Conservation (phyloP, 2,113 vertebrate species). For the Aegypius monachus region DNA sequence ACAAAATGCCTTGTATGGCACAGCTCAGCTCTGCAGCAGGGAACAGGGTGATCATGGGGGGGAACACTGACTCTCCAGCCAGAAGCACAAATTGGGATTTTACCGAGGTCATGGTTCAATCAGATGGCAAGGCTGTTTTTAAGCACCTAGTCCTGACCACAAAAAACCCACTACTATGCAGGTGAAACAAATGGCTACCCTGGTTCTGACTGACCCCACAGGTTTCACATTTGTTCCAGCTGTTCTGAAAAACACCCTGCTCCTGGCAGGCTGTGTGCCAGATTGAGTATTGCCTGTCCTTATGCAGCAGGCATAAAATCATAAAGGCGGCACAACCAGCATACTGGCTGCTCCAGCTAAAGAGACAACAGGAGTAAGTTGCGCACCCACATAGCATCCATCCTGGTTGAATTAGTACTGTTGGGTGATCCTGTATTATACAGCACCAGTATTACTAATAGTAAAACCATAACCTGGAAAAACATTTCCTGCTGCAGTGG, state of each 20-base stretch:
- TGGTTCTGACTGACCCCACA: not conserved
- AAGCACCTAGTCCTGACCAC: not conserved
- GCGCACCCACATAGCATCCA: not conserved
- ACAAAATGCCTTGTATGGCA: not conserved
- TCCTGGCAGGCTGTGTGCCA: not conserved
- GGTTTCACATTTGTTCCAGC: not conserved
- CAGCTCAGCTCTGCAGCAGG: not conserved
- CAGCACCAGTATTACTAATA: not conserved
- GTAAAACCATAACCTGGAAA: not conserved
- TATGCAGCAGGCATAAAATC: not conserved
- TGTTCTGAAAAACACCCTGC: not conserved
- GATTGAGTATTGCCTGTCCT: not conserved
- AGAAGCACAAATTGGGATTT: not conserved
- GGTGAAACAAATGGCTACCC: not conserved
- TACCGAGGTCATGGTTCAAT: not conserved
- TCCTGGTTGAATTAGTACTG: not conserved
- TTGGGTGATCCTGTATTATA: not conserved
- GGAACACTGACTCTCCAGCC: rapidly evolving
- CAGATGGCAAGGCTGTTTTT: not conserved
- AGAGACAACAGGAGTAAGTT: not conserved
- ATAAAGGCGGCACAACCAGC: not conserved
- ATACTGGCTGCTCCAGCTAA: not conserved
- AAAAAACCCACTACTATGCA: not conserved
- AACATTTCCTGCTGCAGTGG: not conserved
- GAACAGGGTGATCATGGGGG: not conserved